Percentiles rank a stretch among this genome's conserved stretches.
Conservation (phyloP, 2,113 vertebrate genomes). For the Sebastes fasciatus region DNA sequence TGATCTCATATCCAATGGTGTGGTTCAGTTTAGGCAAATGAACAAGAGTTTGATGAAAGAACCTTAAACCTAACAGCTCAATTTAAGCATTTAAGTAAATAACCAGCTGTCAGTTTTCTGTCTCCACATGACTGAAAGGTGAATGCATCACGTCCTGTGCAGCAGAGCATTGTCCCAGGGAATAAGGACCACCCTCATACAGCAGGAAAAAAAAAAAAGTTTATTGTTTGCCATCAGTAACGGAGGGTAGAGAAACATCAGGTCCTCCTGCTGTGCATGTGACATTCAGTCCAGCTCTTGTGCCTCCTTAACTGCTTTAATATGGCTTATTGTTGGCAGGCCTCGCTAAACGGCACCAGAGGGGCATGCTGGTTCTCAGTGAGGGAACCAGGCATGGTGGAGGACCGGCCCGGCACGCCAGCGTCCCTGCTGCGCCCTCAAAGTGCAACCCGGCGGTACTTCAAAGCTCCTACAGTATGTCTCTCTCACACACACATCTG, state of each 20-base stretch:
- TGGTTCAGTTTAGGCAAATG: neutral
- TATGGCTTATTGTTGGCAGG: conserved; percentile 65
- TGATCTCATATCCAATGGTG: neutral
- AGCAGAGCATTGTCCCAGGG: neutral
- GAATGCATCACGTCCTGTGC: conserved; percentile 1
- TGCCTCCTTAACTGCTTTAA: conserved; percentile 61
- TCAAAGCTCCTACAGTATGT: conserved; percentile 50
- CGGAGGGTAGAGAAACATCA: neutral
- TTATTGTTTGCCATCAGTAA: neutral
- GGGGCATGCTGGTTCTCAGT: conserved; percentile 45
- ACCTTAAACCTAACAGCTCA: neutral
- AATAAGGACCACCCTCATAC: neutral
- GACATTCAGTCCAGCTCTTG: conserved; percentile 54
- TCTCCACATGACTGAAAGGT: neutral
- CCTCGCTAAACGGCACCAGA: conserved; percentile 44
- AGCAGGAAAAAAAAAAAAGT: neutral
- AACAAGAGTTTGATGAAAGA: neutral
- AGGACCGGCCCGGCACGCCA: conserved; percentile 41
- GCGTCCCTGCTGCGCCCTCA: conserved; percentile 46
- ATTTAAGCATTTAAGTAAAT: neutral
- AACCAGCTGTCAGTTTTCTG: neutral
- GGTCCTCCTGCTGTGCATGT: conserved; percentile 49
- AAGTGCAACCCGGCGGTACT: conserved; percentile 54
- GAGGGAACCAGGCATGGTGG: conserved; percentile 44
- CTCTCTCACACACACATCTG: conserved; percentile 35